These are phyloP conservation scores for Tarsius wallacei DNA, from an alignment of 2,797 vertebrate species.

Conservation along the genomic window DNA sequence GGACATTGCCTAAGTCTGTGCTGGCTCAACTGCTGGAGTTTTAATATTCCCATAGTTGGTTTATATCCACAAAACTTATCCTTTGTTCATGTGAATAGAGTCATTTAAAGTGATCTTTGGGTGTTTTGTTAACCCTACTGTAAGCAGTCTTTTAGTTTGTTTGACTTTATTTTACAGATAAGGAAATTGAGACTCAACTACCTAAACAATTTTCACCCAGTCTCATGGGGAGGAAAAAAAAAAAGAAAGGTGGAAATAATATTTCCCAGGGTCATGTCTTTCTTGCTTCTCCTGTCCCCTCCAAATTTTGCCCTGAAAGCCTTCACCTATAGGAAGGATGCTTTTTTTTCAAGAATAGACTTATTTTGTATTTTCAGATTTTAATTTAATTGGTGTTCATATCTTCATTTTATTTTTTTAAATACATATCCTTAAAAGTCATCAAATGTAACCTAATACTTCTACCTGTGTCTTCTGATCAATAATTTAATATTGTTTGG, in stretches of 20 bases:
- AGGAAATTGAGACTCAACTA: neutral
- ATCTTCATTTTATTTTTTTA: constrained; percentile 26
- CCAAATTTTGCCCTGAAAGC: neutral
- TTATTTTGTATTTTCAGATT: constrained; percentile 5
- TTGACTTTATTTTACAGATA: constrained; percentile 36
- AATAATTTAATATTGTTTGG: constrained; percentile 22
- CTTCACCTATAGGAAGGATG: neutral
- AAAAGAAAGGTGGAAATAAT: neutral
- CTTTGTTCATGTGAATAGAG: constrained; percentile 27
- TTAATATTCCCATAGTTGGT: constrained; percentile 28
- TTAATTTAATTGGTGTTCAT: neutral
- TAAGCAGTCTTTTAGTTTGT: constrained; percentile 26
- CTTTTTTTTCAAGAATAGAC: neutral
- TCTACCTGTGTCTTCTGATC: neutral
- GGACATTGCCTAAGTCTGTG: constrained; percentile 27
- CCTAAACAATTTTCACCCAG: neutral
- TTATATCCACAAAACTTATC: neutral
- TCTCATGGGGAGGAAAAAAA: neutral
- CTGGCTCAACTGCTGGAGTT: constrained; percentile 21
- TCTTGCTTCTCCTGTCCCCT: constrained; percentile 19
- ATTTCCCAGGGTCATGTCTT: constrained; percentile 7
- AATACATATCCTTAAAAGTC: constrained; percentile 31
- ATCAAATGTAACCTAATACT: constrained; percentile 35
- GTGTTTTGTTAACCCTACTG: constrained; percentile 22
- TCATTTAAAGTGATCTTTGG: constrained; percentile 26